Evolutionary conservation across 2,113 vertebrate species (phyloP).

Genomic region (Thermophis baileyi): DNA sequence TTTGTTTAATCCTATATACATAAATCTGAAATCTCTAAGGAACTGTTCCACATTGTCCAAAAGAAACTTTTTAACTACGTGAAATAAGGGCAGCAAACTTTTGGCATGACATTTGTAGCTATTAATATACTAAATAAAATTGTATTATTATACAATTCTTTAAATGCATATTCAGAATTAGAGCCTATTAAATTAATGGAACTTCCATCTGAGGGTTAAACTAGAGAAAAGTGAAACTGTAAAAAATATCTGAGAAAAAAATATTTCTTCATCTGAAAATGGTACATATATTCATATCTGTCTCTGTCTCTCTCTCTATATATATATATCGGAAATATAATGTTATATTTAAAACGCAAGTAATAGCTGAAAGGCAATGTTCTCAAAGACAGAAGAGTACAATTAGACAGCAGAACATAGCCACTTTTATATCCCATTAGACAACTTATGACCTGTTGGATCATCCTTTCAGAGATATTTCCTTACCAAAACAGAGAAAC

Average conservation of each 20-base stretch:
- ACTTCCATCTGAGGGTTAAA: neutral
- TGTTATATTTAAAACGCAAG: neutral
- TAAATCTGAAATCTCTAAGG: neutral
- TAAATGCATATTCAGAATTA: neutral
- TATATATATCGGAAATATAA: too few species aligned
- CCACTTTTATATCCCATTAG: neutral
- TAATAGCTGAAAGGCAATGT: neutral
- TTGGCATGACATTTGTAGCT: neutral
- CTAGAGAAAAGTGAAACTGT: neutral
- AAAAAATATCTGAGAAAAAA: neutral
- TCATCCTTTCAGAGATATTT: too few species aligned
- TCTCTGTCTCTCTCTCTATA: too few species aligned
- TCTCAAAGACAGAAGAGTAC: neutral
- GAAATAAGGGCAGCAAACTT: neutral
- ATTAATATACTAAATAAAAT: neutral
- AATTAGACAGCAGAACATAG: neutral
- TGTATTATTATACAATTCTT: neutral
- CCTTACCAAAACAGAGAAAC: neutral
- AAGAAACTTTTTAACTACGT: neutral
- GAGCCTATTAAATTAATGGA: neutral
- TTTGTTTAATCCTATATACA: neutral
- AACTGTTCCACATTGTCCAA: slow-evolving; percentile 1
- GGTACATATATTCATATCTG: neutral
- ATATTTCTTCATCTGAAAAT: neutral
- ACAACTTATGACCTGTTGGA: too few species aligned